These are phyloP conservation scores for Epinotia bilunana DNA, from an alignment of 2,888 invertebrate genomes.

Conservation along the genomic window DNA sequence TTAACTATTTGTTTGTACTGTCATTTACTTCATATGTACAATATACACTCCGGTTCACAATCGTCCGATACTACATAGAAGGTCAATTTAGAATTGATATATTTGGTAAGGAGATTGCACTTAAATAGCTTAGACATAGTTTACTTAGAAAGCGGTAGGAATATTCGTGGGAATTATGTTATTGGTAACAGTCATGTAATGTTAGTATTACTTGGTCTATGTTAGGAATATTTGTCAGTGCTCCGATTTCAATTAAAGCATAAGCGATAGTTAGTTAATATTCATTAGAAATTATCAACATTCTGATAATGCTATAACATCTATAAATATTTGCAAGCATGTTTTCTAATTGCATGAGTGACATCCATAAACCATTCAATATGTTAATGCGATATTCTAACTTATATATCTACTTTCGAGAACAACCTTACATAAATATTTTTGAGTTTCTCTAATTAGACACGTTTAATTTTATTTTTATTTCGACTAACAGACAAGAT, in stretches of 20 bases:
- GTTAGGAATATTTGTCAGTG: conserved; percentile 18
- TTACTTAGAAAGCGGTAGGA: not conserved
- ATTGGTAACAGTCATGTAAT: conserved; percentile 11
- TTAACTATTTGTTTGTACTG: not conserved
- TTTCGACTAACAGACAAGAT: conserved; percentile 48
- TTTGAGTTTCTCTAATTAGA: conserved; percentile 37
- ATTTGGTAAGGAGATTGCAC: conserved; percentile 34
- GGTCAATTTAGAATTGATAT: conserved; percentile 22
- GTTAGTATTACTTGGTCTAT: not conserved
- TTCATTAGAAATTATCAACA: conserved; percentile 12
- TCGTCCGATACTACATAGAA: not conserved
- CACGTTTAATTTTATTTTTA: conserved; percentile 10
- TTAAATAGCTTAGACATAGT: conserved; percentile 11
- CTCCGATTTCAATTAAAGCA: conserved; percentile 5
- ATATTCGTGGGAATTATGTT: not conserved
- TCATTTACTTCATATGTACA: conserved; percentile 23
- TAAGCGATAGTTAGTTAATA: conserved; percentile 9
- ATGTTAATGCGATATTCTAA: conserved; percentile 37
- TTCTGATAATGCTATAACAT: conserved; percentile 13
- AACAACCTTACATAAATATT: conserved; percentile 32
- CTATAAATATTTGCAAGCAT: conserved; percentile 23
- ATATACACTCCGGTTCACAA: not conserved
- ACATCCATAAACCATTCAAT: conserved; percentile 19
- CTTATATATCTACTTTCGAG: conserved; percentile 33
- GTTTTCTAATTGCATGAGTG: conserved; percentile 11